Evolutionary conservation across 2,113 vertebrate genomes (phyloP), one percentile per base, ranked within the genome.

Genomic region (Collichthys lucidus): DNA sequence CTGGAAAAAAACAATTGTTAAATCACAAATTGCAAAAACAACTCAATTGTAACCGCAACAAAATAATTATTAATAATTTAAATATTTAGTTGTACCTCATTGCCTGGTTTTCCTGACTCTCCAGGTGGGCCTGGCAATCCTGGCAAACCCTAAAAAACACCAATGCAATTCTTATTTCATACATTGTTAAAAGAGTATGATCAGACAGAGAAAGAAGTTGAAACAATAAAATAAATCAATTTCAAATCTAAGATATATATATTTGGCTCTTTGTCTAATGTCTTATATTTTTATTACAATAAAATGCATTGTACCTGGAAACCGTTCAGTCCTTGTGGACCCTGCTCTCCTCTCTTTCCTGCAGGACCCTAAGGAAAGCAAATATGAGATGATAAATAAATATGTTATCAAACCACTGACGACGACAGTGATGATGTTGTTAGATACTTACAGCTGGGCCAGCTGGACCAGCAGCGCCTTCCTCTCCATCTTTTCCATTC

Each of bases 401-500:
- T 1, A n/a, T 20, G 19, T 3, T 29, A 14, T 53, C 7, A 52
- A 11, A 57, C 16, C 29, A 42, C 1, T 69, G 1, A 78, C 9
- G 29, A 52, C 35, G 5, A 68, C 22, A n/a, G 4, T 57, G 22
- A n/a, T 53, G 55, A 26, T 44, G 57, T 72, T 31, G 3, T 1
- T 3, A 5, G 63, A 75, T 62, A 93, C 97, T 94, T 94, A 99
- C 98, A 49, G 95, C 91, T 16, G 98, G 98, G 2, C 98, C 98
- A 59, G 97, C 61, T 17, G 96, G 94, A 75, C 98, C 98, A 0
- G 96, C 95, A 40, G 98, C 95, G 0, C 98, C 98, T 83, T 96
- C 95, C 94, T 99, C 98, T 60, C 98, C 98, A 14, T 99, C 97
- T 96, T 99, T 99, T 52, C 98, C 98, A 87, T 98, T 96, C n/a